phyloP scores from a whole-genome alignment of 2,888 invertebrate genomes.

The Muscina levida region DNA sequence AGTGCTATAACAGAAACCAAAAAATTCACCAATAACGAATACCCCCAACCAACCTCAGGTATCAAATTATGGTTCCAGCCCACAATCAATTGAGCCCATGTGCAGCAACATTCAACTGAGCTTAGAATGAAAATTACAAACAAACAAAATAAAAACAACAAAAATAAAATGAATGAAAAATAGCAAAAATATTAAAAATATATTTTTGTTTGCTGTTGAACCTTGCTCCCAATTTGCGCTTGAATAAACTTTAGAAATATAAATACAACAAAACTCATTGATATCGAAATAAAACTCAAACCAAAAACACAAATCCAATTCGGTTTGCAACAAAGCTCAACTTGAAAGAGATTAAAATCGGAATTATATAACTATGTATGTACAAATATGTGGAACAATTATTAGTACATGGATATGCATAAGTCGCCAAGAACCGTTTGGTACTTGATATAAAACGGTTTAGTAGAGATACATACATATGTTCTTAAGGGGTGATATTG shows the following conservation, averaged over 20 bases:
- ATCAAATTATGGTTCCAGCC: slow-evolving; percentile 64
- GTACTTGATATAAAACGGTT: too few species aligned
- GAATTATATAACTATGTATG: too few species aligned
- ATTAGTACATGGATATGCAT: too few species aligned
- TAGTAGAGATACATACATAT: too few species aligned
- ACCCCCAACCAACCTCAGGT: slow-evolving; percentile 58
- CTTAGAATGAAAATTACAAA: slow-evolving; percentile 28
- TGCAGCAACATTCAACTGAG: slow-evolving; percentile 61
- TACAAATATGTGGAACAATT: too few species aligned
- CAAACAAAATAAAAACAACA: slow-evolving; percentile 41
- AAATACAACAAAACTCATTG: slow-evolving; percentile 36
- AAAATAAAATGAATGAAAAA: slow-evolving; percentile 53
- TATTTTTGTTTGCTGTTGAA: slow-evolving; percentile 66
- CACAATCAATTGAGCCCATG: slow-evolving; percentile 64
- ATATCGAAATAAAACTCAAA: slow-evolving; percentile 33
- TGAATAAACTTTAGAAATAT: slow-evolving; percentile 67
- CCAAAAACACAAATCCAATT: slow-evolving; percentile 15
- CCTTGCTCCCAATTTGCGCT: slow-evolving; percentile 72
- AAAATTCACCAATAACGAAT: slow-evolving; percentile 43
- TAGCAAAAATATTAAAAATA: slow-evolving; percentile 60
- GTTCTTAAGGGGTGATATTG: too few species aligned
- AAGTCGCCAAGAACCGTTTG: too few species aligned
- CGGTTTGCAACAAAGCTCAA: slow-evolving; percentile 43
- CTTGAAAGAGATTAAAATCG: too few species aligned
- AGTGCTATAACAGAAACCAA: slow-evolving; percentile 37